A percentile compares a stretch with the other conserved stretches of the same genome.
phyloP scores from a whole-genome alignment of 2,113 vertebrate species.

The Drymodes brunneopygia region DNA sequence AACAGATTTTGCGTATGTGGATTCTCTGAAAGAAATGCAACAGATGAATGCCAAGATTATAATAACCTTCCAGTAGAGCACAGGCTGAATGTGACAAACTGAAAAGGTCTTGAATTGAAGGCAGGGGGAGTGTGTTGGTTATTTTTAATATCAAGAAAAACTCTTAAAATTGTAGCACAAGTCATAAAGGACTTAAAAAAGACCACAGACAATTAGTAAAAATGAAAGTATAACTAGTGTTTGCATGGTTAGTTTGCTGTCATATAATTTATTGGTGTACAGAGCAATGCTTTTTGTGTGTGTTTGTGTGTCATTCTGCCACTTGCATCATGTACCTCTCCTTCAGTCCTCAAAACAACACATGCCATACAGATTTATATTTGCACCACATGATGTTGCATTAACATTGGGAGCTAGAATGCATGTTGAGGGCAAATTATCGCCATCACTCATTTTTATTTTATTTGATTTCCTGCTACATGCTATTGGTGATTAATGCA shows the following conservation, averaged over 20 bases:
- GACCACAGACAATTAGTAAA: conserved; percentile 9
- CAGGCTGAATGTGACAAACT: conserved; percentile 12
- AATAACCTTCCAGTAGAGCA: conserved; percentile 22
- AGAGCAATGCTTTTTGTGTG: neutral
- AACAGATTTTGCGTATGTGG: conserved; percentile 39
- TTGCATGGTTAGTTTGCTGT: conserved; percentile 26
- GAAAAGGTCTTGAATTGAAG: conserved; percentile 13
- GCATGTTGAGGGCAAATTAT: conserved; percentile 37
- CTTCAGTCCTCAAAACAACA: neutral
- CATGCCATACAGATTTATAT: neutral
- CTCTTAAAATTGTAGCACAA: conserved; percentile 14
- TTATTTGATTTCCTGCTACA: conserved; percentile 42
- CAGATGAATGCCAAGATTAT: conserved; percentile 33
- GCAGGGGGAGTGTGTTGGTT: neutral
- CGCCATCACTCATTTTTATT: conserved; percentile 4
- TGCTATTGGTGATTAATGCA: conserved; percentile 41
- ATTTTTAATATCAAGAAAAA: conserved; percentile 25
- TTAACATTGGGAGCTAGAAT: conserved; percentile 10
- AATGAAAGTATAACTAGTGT: conserved; percentile 19
- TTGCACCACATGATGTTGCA: neutral
- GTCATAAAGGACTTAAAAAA: conserved; percentile 32
- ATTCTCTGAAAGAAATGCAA: conserved; percentile 41
- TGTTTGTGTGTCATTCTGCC: neutral
- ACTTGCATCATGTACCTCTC: neutral
- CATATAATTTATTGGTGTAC: conserved; percentile 11